Conservation (phyloP, 2,797 vertebrate genomes). For the Balearica regulorum region DNA sequence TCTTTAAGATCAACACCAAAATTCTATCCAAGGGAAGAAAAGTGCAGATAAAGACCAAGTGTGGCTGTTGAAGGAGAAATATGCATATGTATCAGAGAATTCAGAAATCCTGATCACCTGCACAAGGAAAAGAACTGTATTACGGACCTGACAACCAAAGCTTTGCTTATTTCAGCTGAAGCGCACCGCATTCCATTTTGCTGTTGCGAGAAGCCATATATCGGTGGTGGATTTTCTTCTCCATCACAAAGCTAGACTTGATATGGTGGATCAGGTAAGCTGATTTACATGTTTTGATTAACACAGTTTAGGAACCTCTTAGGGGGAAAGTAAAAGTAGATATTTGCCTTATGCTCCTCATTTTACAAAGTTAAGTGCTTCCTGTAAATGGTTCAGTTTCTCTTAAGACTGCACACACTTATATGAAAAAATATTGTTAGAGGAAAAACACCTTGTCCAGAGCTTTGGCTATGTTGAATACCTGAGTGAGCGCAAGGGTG, state of each 20-base stretch:
- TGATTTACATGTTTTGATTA: not conserved
- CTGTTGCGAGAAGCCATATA: conserved; percentile 79
- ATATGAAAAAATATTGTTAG: not conserved
- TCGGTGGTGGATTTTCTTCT: conserved; percentile 84
- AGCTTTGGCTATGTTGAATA: not conserved
- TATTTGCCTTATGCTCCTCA: fast-evolving
- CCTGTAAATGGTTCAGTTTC: not conserved
- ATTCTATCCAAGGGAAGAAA: not conserved
- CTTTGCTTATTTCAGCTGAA: conserved; percentile 75
- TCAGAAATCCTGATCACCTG: not conserved
- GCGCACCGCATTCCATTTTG: conserved; percentile 87
- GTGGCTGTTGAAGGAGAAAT: not conserved
- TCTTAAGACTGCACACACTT: not conserved
- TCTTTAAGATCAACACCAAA: not conserved
- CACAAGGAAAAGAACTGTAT: not conserved
- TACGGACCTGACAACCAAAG: not conserved
- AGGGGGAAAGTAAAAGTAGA: not conserved
- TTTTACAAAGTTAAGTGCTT: not conserved
- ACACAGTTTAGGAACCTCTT: not conserved
- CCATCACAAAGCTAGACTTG: conserved; percentile 85
- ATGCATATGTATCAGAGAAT: not conserved
- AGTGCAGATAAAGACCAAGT: not conserved
- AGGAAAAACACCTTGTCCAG: not conserved
- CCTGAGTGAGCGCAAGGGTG: not conserved
- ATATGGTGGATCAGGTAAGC: conserved; percentile 85